These are phyloP conservation scores for Glossosoma conforme DNA, from an alignment of 1,140 invertebrate species.

Conservation along the genomic window DNA sequence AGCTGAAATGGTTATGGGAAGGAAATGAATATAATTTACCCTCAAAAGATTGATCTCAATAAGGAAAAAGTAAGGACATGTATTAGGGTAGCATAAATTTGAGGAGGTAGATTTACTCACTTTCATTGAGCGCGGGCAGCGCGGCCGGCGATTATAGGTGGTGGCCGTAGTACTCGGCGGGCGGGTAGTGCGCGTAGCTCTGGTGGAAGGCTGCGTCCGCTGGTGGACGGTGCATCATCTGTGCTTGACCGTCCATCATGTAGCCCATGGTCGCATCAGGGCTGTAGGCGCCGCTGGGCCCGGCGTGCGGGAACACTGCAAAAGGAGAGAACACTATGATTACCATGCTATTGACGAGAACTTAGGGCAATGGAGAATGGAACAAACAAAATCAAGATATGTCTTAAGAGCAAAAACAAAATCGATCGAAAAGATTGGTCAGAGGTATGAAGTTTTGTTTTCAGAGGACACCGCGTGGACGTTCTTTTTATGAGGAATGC, in stretches of 20 bases:
- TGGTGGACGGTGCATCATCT: constrained; percentile 92
- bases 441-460: too few relatives aligned
- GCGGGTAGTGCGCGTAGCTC: constrained; percentile 82
- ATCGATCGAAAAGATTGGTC: too few relatives aligned
- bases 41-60: too few relatives aligned
- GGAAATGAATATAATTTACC: too few relatives aligned
- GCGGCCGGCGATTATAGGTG: constrained; percentile 63
- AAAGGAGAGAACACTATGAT: constrained; percentile 49
- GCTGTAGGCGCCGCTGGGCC: constrained; percentile 90
- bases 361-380: not conserved
- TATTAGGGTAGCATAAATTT: too few relatives aligned
- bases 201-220: constrained; percentile 86
- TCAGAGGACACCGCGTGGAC: too few relatives aligned
- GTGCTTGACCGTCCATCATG: constrained; percentile 92
- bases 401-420: too few relatives aligned
- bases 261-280: constrained; percentile 92
- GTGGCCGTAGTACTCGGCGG: constrained; percentile 86
- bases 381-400: too few relatives aligned
- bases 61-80: too few relatives aligned
- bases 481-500: too few relatives aligned
- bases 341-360: constrained; percentile 16
- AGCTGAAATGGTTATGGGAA: too few relatives aligned
- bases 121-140: constrained; percentile 6
- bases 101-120: too few relatives aligned
- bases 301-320: constrained; percentile 85